Conservation (phyloP, 2,888 invertebrate species). For the Carabus problematicus region DNA sequence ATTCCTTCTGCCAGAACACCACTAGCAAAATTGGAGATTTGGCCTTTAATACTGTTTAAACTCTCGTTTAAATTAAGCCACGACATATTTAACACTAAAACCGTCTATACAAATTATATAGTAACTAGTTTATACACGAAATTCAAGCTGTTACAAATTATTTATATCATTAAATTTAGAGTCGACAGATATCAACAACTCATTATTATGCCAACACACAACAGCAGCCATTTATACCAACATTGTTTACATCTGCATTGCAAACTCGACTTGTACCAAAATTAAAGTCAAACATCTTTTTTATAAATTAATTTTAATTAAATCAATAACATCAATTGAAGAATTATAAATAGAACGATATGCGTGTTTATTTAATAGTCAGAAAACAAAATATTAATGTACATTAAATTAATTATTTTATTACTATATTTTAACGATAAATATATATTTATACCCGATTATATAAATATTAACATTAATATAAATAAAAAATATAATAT, state of each 20-base stretch:
- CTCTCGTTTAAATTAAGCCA: constrained; percentile 74
- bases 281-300: no score
- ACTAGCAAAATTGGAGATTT: constrained; percentile 86
- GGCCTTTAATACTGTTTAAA: constrained; percentile 79
- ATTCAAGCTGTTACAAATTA: constrained; percentile 24
- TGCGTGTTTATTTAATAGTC: no score
- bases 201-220: constrained; percentile 41
- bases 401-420: no score
- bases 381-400: no score
- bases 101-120: constrained; percentile 1
- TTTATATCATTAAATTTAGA: constrained; percentile 22
- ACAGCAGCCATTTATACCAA: constrained; percentile 32
- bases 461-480: no score
- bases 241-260: constrained; percentile 15
- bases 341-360: no score
- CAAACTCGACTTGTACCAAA: background rate
- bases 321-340: no score
- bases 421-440: no score
- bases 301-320: no score
- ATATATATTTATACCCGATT: no score
- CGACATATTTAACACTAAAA: constrained; percentile 62
- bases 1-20: constrained; percentile 83
- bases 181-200: constrained; percentile 31
- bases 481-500: no score
- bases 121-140: constrained; percentile 4